Evolutionary conservation across 2,888 invertebrate genomes (phyloP), one percentile per base, ranked within the genome.

Genomic region (Ellobium chinense): DNA sequence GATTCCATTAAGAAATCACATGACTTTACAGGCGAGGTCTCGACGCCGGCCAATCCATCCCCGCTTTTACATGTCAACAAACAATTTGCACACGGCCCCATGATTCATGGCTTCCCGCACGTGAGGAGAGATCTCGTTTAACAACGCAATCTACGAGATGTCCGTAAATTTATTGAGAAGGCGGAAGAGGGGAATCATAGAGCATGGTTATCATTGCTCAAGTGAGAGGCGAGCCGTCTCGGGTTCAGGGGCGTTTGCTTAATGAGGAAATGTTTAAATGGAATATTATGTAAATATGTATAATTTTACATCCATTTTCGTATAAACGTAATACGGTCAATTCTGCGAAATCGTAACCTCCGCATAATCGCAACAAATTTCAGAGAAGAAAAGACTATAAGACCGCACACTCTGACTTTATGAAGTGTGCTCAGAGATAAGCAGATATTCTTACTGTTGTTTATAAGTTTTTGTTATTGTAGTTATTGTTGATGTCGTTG

Each of bases 31-130:
- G n/a, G n/a, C n/a, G n/a, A n/a, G n/a, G n/a, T 46, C 46, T 46
- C 27, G 74, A 18, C 54, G 62, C 46, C 21, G 54, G 74, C 63
- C 74, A 62, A 74, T 74, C 74, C 62, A 74, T 62, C 63, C 36
- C 29, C 34, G 39, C 31, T 74, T 63, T 39, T 74, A 74, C 74
- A 74, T 74, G 73, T 74, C 74, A 62, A 74, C 74, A 74, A 74
- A 74, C 74, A 74, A 74, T 62, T 74, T 74, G 74, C 74, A 62
- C 74, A 63, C 63, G 63, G 63, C 31, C n/a, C 27, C 54, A 74
- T 74, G 74, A 63, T 62, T 74, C 74, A 74, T 72, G 72, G 58
- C 58, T 72, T 36, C 72, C 7, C 46, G 58, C 36, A 72, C 72
- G 54, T 1, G 72, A 27, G 34, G 36, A 58, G 58, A 60, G 72